These are phyloP conservation scores for Corynorhinus townsendii DNA, from an alignment of 2,113 vertebrate genomes.

Conservation along the genomic window DNA sequence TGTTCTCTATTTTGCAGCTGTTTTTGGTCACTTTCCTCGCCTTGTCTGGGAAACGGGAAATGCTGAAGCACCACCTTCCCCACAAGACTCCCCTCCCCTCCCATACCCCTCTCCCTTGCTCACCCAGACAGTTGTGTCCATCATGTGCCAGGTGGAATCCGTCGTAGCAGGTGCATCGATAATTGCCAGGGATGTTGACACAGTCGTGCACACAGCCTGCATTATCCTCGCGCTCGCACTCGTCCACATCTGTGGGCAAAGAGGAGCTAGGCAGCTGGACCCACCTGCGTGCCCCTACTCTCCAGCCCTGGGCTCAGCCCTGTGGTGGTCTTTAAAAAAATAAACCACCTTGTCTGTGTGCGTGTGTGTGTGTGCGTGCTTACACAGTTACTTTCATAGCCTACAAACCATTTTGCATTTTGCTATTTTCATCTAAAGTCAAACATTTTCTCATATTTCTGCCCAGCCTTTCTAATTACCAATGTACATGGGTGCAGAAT, in stretches of 20 bases:
- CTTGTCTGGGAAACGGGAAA: not conserved
- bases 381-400: not conserved
- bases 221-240: constrained; percentile 94
- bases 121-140: constrained; percentile 97
- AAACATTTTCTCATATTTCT: not conserved
- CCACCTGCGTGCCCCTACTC: not conserved
- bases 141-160: constrained; percentile 96
- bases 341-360: not conserved
- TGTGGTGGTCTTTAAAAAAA: not conserved
- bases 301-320: not conserved
- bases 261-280: not conserved
- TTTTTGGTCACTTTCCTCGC: not conserved
- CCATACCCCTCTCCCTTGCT: constrained; percentile 74
- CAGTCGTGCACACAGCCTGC: constrained; percentile 98
- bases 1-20: not conserved
- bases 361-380: not conserved
- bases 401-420: not conserved
- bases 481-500: not conserved
- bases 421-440: constrained; percentile 1
- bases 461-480: not conserved
- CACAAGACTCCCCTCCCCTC: not conserved
- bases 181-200: constrained; percentile 98
- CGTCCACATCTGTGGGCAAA: constrained; percentile 89
- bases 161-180: constrained; percentile 97
- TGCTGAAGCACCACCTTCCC: not conserved